Conservation (phyloP, 2,113 vertebrate genomes). For the Phaetusa simplex region DNA sequence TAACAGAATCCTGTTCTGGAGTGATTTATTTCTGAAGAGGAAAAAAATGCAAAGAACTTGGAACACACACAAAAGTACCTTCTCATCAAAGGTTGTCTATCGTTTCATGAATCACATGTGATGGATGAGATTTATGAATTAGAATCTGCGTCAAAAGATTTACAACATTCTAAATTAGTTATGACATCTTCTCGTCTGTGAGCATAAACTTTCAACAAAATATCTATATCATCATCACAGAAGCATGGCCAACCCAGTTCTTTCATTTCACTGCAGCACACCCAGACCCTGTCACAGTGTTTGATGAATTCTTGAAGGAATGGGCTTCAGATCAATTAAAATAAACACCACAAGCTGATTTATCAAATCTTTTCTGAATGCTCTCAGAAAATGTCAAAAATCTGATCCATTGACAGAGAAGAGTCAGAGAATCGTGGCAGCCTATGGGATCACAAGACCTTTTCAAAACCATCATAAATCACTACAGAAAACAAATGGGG, state of each 20-base stretch:
- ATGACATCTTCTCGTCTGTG: constrained; percentile 77
- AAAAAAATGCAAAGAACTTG: constrained; percentile 75
- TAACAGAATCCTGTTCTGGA: constrained; percentile 72
- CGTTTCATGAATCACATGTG: constrained; percentile 81
- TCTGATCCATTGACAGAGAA: constrained; percentile 86
- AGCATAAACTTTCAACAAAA: constrained; percentile 80
- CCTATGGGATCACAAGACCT: constrained; percentile 91
- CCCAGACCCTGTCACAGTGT: constrained; percentile 74
- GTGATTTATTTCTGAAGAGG: constrained; percentile 78
- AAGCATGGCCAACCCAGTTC: constrained; percentile 67
- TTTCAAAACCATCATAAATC: constrained; percentile 93
- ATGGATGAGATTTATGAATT: constrained; percentile 83
- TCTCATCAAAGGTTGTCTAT: constrained; percentile 81
- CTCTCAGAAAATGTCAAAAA: constrained; percentile 85
- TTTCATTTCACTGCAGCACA: constrained; percentile 69
- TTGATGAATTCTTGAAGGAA: constrained; percentile 85
- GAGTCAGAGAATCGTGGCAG: constrained; percentile 85
- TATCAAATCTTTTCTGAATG: constrained; percentile 86
- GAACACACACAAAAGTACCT: constrained; percentile 77
- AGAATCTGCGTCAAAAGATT: constrained; percentile 78
- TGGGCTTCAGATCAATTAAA: constrained; percentile 87
- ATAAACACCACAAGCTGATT: constrained; percentile 85
- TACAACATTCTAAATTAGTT: constrained; percentile 81
- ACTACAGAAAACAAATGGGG: constrained; percentile 87
- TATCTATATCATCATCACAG: constrained; percentile 79